A percentile compares a stretch with the other conserved stretches of the same genome.
Evolutionary conservation across 2,888 invertebrate genomes (phyloP).

Genomic region (Rhyacophila evoluta): DNA sequence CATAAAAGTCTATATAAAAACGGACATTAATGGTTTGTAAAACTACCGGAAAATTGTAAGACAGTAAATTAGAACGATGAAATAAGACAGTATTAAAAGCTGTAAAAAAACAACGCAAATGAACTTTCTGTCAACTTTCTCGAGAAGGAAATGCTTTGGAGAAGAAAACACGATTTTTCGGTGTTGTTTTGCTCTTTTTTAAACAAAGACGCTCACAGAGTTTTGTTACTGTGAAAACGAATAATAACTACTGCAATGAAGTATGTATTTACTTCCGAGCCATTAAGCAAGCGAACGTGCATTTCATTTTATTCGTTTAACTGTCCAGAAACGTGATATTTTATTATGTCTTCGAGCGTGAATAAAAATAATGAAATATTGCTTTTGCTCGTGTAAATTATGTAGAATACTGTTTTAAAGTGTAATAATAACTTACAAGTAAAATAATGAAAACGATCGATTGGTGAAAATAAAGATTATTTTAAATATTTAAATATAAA

Average conservation of each 20-base stretch:
- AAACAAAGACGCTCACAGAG: background rate
- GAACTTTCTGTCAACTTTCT: background rate
- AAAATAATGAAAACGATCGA: too few relatives aligned
- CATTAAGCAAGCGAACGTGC: background rate
- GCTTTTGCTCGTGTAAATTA: too few relatives aligned
- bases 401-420: too few relatives aligned
- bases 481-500: too few relatives aligned
- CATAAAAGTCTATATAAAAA: too few relatives aligned
- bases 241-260: constrained; percentile 34
- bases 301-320: constrained; percentile 22
- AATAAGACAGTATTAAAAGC: background rate
- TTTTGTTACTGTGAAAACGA: background rate
- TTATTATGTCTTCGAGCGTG: background rate
- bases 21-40: too few relatives aligned
- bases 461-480: too few relatives aligned
- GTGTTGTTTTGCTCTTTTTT: background rate
- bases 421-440: too few relatives aligned
- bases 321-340: background rate
- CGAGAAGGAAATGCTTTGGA: background rate
- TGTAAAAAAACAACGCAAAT: background rate
- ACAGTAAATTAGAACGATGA: background rate
- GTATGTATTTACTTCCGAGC: constrained; percentile 34
- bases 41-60: too few relatives aligned
- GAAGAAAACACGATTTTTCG: background rate
- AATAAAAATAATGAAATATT: too few relatives aligned